phyloP scores from a whole-genome alignment of 1,140 invertebrate genomes.

The Camponotus floridanus region DNA sequence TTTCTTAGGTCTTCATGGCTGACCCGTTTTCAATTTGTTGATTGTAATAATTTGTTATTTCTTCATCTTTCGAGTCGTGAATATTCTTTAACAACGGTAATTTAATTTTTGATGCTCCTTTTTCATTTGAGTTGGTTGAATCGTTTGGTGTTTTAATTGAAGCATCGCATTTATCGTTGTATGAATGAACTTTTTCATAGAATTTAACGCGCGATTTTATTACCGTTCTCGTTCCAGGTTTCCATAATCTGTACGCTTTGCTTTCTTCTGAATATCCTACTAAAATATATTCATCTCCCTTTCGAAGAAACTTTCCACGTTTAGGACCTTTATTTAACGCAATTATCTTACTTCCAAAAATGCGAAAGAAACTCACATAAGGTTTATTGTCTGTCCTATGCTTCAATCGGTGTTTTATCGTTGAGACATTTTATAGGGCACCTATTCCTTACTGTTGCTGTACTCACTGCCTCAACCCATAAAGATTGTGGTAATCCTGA shows the following conservation, averaged over 20 bases:
- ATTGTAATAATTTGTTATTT: too few relatives aligned
- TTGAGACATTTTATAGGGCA: slow-evolving; percentile 43
- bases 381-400: slow-evolving; percentile 49
- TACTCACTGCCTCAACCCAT: slow-evolving; percentile 55
- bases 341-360: slow-evolving; percentile 71
- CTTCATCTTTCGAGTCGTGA: too few relatives aligned
- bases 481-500: slow-evolving; percentile 21
- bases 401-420: slow-evolving; percentile 64
- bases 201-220: not conserved
- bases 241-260: not conserved
- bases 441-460: slow-evolving; percentile 33
- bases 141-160: too few relatives aligned
- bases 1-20: too few relatives aligned
- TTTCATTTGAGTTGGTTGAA: too few relatives aligned
- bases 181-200: too few relatives aligned
- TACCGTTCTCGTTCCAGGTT: not conserved
- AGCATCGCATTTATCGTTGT: too few relatives aligned
- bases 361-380: slow-evolving; percentile 69
- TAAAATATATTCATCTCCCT: not conserved
- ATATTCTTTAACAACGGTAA: too few relatives aligned
- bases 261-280: not conserved
- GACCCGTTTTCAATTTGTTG: too few relatives aligned
- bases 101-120: too few relatives aligned
- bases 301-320: slow-evolving; percentile 69
- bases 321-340: slow-evolving; percentile 63